phyloP scores from a whole-genome alignment of 2,888 invertebrate species.

The Noctua pronuba region DNA sequence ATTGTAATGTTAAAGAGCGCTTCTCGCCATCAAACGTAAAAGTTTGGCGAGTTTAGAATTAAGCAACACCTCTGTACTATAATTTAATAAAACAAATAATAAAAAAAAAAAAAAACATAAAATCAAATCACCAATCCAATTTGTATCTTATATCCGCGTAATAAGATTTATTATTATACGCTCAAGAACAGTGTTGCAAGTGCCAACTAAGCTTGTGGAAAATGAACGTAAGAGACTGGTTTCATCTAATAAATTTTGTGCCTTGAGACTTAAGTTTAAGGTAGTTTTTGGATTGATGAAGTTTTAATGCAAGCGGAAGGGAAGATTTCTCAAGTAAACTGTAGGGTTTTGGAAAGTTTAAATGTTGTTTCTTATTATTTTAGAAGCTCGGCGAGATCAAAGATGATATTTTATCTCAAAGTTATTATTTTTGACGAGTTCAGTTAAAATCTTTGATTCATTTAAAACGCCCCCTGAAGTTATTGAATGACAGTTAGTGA shows the following conservation, averaged over 20 bases:
- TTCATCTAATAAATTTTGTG: conserved; percentile 26
- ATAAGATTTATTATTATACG: conserved; percentile 55
- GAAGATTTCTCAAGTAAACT: conserved; percentile 37
- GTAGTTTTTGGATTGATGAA: conserved; percentile 15
- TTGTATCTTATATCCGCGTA: conserved; percentile 53
- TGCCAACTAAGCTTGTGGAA: conserved; percentile 40
- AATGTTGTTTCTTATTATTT: conserved; percentile 54
- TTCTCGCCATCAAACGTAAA: no score
- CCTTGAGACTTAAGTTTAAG: conserved; percentile 20
- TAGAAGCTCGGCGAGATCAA: conserved; percentile 33
- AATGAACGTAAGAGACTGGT: conserved; percentile 22
- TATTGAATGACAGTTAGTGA: neutral
- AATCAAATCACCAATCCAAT: conserved; percentile 57
- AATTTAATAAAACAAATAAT: no score
- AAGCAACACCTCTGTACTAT: no score
- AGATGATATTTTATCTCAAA: conserved; percentile 34
- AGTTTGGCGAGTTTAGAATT: no score
- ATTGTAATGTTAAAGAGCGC: no score
- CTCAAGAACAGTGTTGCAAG: conserved; percentile 46
- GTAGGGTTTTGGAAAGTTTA: conserved; percentile 37
- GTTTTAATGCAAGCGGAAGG: conserved; percentile 33
- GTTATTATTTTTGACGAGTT: conserved; percentile 29
- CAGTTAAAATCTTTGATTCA: conserved; percentile 14
- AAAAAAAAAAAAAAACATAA: no score
- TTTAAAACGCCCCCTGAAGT: neutral